phyloP scores from a whole-genome alignment of 35 echinoderm and acorn worm genomes.

The Diadema setosum region DNA sequence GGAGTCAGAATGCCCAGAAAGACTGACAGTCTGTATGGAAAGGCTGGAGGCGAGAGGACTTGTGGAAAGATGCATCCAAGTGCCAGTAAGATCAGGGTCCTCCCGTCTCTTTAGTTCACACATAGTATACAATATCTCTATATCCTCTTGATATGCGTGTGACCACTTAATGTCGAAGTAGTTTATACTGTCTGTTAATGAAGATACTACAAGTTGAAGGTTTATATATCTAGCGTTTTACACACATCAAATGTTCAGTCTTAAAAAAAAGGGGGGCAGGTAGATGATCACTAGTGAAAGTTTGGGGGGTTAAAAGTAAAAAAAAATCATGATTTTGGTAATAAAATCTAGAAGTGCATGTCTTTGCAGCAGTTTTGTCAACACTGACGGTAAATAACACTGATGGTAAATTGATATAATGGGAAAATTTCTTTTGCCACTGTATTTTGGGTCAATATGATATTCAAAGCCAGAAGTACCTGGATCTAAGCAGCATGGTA shows the following conservation, averaged over 20 bases:
- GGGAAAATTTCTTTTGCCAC: neutral
- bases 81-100: neutral
- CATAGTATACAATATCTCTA: too few species aligned
- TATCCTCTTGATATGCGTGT: too few species aligned
- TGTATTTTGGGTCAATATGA: neutral
- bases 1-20: neutral
- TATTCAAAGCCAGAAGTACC: neutral
- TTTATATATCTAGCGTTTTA: neutral
- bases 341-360: too few species aligned
- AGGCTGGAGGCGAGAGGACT: neutral
- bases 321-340: too few species aligned
- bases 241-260: neutral
- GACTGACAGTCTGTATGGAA: neutral
- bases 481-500: too few species aligned
- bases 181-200: neutral
- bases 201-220: neutral
- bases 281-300: too few species aligned
- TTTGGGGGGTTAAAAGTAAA: too few species aligned
- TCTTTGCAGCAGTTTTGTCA: too few species aligned
- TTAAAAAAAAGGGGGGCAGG: too few species aligned
- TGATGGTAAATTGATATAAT: too few species aligned
- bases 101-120: neutral
- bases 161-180: neutral
- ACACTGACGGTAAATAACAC: too few species aligned
- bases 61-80: neutral